Percentiles rank a stretch among this genome's conserved stretches.
These are phyloP conservation scores for Chelon labrosus DNA, from an alignment of 2,797 vertebrate genomes.

Conservation along the genomic window DNA sequence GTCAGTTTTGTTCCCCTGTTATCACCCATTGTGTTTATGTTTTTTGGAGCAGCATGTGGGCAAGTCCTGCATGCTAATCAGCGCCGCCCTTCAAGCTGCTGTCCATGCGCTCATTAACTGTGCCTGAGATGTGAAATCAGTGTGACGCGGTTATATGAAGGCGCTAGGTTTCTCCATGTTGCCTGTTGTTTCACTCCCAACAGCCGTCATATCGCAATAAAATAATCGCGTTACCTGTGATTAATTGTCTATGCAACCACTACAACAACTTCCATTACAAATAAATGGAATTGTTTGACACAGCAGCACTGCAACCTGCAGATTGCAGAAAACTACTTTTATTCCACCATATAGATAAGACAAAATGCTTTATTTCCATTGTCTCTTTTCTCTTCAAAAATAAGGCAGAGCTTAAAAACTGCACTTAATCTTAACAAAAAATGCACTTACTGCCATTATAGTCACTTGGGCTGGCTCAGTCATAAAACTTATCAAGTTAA, in stretches of 20 bases:
- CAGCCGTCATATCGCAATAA: slow-evolving; percentile 19
- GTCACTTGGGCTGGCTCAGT: no score
- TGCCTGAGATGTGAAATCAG: slow-evolving; percentile 42
- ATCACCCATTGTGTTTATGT: slow-evolving; percentile 34
- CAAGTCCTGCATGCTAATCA: slow-evolving; percentile 41
- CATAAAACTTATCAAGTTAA: no score
- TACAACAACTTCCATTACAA: background rate
- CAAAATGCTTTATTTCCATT: no score
- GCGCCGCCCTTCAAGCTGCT: slow-evolving; percentile 55
- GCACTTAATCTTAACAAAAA: no score
- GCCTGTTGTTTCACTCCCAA: slow-evolving; percentile 15
- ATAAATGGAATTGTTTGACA: background rate
- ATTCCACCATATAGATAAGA: no score
- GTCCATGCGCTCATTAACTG: slow-evolving; percentile 31
- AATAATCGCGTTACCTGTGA: slow-evolving; percentile 8
- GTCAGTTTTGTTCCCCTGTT: slow-evolving; percentile 48
- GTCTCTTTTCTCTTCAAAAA: no score
- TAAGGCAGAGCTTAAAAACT: no score
- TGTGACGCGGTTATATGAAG: slow-evolving; percentile 30
- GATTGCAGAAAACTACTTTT: no score
- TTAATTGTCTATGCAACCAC: slow-evolving; percentile 12
- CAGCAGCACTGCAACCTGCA: no score
- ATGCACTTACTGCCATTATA: no score
- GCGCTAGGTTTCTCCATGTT: slow-evolving; percentile 1
- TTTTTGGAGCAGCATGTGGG: slow-evolving; percentile 14